phyloP scores from a whole-genome alignment of 2,888 invertebrate species.

The Ditylenchus weischeri region DNA sequence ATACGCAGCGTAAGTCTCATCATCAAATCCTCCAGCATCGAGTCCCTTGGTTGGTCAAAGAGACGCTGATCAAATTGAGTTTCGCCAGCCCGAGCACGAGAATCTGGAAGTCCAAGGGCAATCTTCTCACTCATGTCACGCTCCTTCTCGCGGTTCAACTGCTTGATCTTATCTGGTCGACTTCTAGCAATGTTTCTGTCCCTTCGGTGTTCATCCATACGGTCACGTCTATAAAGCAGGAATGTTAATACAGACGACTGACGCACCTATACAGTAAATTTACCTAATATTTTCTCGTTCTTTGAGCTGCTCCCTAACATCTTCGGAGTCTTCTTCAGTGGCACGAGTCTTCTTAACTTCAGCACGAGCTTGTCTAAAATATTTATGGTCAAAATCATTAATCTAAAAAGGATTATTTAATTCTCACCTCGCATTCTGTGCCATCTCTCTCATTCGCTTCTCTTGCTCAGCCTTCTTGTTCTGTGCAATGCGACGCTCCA shows the following conservation, averaged over 20 bases:
- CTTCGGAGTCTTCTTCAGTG: constrained; percentile 24
- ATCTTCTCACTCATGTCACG: constrained; percentile 97
- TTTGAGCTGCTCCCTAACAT: constrained; percentile 25
- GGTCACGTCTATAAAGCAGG: constrained; percentile 45
- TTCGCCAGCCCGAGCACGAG: constrained; percentile 60
- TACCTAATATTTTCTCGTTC: constrained; percentile 78
- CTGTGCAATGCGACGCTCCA: constrained; percentile 92
- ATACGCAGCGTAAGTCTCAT: constrained; percentile 94
- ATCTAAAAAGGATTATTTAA: constrained; percentile 1
- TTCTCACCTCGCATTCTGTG: constrained; percentile 65
- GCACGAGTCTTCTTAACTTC: constrained; percentile 16
- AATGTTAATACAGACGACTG: too few relatives aligned
- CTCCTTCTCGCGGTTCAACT: constrained; percentile 82
- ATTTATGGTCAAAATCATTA: background rate
- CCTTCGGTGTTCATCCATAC: constrained; percentile 61
- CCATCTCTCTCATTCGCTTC: constrained; percentile 84
- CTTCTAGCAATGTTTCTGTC: constrained; percentile 88
- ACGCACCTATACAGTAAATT: too few relatives aligned
- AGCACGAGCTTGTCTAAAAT: constrained; percentile 11
- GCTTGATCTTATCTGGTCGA: constrained; percentile 83
- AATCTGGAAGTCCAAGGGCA: constrained; percentile 89
- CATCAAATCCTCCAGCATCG: constrained; percentile 85
- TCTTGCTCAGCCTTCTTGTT: constrained; percentile 77
- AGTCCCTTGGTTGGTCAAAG: constrained; percentile 81
- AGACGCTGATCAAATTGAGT: constrained; percentile 83